Base-by-base conservation (phyloP, 2,888 invertebrate species). In the Cryptus armator region DNA sequence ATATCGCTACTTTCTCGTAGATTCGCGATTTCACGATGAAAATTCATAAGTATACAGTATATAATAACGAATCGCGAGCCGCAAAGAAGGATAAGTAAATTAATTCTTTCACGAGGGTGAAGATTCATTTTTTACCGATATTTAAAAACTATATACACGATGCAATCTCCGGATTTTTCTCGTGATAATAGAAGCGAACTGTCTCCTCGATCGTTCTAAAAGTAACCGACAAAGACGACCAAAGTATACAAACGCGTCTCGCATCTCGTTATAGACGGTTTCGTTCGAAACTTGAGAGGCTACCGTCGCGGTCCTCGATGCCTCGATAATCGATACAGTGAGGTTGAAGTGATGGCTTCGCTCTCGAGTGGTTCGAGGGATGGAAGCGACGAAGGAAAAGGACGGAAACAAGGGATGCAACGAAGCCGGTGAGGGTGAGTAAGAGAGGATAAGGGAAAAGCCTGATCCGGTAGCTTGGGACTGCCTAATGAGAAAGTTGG, bases 401-500 rank as follows among this genome's bases (percentile, higher is more conserved):
- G 51, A 67, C 10, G 7, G 16, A 16, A 62, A 44, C 56, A 64
- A 51, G 53, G 76, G n/a, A 70, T 44, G 44, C 19, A 32, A 0
- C 6, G 59, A 29, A 62, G 29, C 29, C 32, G 24, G 12, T n/a
- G 14, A 6, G 32, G 14, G 48, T 7, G 59, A 70, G 19, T 48
- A 59, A 70, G n/a, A 29, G 29, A 10, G 19, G 44, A n/a, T 71
- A 72, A 37, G 19, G 67, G 56, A 53, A 66, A 12, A 68, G 46
- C 19, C 37, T 51, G 64, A 79, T 64, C 43, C 71, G 51, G 14
- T 19, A 68, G 59, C 46, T 62, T 59, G 70, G 70, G 74, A 71
- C 71, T 72, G 78, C 74, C 86, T 88, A 86, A 88, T 86, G 87
- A 88, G 87, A 87, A 87, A 85, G 86, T 88, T 88, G 79, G 75